Conservation (phyloP, 1,140 invertebrate species). For the Gryllus bimaculatus region DNA sequence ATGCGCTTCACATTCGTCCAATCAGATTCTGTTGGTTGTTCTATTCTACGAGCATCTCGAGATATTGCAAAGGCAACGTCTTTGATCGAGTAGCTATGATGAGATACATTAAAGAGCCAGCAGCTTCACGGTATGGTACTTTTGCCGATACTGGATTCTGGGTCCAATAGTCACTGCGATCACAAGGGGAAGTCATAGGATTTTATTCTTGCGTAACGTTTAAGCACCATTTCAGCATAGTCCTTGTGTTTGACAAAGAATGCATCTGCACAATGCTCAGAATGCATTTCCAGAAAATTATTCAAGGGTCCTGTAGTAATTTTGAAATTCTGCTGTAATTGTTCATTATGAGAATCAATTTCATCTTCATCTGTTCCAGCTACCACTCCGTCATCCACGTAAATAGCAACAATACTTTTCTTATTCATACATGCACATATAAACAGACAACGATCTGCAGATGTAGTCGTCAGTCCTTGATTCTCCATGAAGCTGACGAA, state of each 20-base stretch:
- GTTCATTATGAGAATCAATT: neutral
- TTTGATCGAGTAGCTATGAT: neutral
- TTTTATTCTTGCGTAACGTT: neutral
- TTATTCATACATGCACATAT: neutral
- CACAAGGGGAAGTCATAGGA: neutral
- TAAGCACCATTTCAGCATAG: neutral
- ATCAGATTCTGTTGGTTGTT: neutral
- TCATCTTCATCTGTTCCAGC: neutral
- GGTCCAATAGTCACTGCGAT: neutral
- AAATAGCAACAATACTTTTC: neutral
- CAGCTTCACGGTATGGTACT: neutral
- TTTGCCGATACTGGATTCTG: neutral
- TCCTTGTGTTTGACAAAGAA: neutral
- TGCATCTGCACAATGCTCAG: neutral
- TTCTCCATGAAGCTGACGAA: conserved; percentile 6
- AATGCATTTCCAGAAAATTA: neutral
- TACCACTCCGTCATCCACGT: neutral
- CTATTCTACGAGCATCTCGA: neutral
- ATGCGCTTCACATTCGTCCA: neutral
- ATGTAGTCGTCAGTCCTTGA: neutral
- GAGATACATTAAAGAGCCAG: neutral
- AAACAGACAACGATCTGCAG: neutral
- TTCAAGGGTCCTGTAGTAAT: neutral
- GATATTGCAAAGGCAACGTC: neutral
- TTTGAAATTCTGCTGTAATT: conserved; percentile 1